These are phyloP conservation scores for Drosophila navojoa DNA, from an alignment of 1,140 invertebrate genomes.

Conservation along the genomic window DNA sequence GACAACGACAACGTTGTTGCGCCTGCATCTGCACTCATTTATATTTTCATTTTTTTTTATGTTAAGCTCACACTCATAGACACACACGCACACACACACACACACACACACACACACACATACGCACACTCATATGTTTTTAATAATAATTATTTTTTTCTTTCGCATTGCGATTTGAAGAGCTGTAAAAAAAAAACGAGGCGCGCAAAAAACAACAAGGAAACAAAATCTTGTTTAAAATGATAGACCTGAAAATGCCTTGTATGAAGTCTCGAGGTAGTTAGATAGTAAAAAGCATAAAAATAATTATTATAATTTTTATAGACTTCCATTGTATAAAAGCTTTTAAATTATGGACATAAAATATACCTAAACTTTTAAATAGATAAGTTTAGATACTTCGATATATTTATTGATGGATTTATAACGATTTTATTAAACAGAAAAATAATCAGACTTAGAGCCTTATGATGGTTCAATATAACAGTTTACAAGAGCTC, in stretches of 20 bases:
- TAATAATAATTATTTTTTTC: constrained; percentile 77
- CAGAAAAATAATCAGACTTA: no score
- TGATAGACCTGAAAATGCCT: constrained; percentile 3
- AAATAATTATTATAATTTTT: no score
- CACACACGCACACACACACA: constrained; percentile 18
- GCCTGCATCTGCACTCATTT: constrained; percentile 75
- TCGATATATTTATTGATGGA: no score
- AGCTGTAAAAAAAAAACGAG: constrained; percentile 27
- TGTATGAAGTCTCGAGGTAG: background rate
- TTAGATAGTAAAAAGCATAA: no score
- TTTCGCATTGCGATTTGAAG: constrained; percentile 70
- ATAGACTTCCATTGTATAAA: no score
- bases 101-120: constrained; percentile 14
- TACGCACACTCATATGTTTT: constrained; percentile 65
- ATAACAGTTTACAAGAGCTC: no score
- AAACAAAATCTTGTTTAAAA: background rate
- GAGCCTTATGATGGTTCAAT: no score
- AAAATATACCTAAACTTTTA: no score
- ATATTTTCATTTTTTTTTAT: constrained; percentile 45
- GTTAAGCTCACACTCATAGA: constrained; percentile 45
- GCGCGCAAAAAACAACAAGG: background rate
- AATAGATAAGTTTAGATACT: no score
- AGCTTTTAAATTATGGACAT: no score
- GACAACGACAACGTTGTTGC: constrained; percentile 53
- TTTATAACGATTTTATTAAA: no score